Evolutionary conservation across 2,113 vertebrate species (phyloP).

Genomic region (Saimiri boliviensis): DNA sequence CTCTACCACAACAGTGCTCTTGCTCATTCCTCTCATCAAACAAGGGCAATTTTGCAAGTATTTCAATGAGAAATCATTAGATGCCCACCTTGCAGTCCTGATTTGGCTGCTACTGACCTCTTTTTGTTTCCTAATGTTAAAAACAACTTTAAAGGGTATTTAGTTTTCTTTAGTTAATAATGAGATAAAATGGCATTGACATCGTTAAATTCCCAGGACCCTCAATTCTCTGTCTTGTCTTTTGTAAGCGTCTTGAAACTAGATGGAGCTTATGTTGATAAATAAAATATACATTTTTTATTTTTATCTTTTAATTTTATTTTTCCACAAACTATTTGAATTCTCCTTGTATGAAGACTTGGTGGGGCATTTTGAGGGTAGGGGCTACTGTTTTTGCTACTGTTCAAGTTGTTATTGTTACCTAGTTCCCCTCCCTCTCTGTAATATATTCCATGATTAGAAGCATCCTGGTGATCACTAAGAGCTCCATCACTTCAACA

Average conservation of each 20-base stretch:
- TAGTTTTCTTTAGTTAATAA: neutral
- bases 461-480: neutral
- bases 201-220: neutral
- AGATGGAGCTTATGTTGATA: neutral
- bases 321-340: neutral
- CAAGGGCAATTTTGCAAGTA: neutral
- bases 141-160: neutral
- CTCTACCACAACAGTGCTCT: too few species aligned
- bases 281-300: neutral
- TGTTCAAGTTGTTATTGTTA: neutral
- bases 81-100: neutral
- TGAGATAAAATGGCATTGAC: neutral
- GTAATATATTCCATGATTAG: neutral
- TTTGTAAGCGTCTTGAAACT: neutral
- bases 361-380: neutral
- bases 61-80: neutral
- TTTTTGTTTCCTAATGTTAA: neutral
- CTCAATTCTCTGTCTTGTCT: neutral
- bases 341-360: neutral
- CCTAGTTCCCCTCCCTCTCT: neutral
- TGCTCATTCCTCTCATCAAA: neutral
- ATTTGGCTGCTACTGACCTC: neutral
- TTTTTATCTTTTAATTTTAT: neutral
- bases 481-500: neutral
- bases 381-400: neutral